Base-by-base conservation (phyloP, 1,140 invertebrate species). In the Tetramorium parvispinum region DNA sequence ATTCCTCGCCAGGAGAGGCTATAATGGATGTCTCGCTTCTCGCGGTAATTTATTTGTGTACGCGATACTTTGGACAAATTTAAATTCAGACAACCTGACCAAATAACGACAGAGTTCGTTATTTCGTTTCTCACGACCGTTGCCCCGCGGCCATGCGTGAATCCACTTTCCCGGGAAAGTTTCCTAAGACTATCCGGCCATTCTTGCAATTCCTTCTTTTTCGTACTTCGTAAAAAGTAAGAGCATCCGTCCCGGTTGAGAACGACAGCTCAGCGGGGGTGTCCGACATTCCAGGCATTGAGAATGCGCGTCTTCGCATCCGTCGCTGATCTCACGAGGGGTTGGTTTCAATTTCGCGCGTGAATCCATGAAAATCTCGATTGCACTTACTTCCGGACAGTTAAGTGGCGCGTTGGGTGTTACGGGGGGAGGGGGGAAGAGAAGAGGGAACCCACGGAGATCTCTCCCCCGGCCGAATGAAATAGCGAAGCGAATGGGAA, bases 321-420 rank as follows among this genome's bases (percentile, higher is more conserved):
- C 32, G 32, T 4, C 32, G 40, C 32, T 55, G 65, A 81, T 81
- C 21, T 71, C 65, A 71, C 63, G 49, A 65, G 21, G n/a, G 32
- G 16, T 6, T 49, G 21, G 40, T 70, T 81, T 81, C 79, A 83
- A 83, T 83, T 83, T 83, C 79, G 79, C 79, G 68, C 79, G 77
- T 81, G 79, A 83, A 83, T 75, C 79, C 79, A 83, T 83, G 79
- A 83, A 83, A 83, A 83, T 83, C 68, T 83, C 79, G 79, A 83
- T 83, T 55, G 79, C 79, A 83, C 68, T 83, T 83, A 83, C 68
- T 75, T 83, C 55, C 79, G 79, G 79, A 49, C 79, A 83, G 78
- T 81, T 81, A 81, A 81, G 77, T 81, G 78, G 78, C 21, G 37
- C 51, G 49, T 49, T 55, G 27, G 55, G 7, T 57, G 79, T 18